A percentile compares a stretch with the other conserved stretches of the same genome.
Evolutionary conservation across 2,113 vertebrate species (phyloP).

Genomic region (Plotosus lineatus): DNA sequence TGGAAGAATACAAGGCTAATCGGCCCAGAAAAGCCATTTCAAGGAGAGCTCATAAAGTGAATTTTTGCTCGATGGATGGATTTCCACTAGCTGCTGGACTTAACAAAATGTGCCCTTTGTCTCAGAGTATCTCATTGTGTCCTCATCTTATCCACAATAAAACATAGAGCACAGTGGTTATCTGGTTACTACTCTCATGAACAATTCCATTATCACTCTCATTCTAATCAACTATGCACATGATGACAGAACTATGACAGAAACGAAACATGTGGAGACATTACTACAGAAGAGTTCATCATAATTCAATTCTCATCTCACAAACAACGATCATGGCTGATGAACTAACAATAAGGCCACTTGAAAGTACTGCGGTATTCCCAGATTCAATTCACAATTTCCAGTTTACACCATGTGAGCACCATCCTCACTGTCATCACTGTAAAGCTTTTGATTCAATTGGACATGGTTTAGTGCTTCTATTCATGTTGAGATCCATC

Average conservation of each 20-base stretch:
- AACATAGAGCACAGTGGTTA: background rate
- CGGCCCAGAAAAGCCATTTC: too few relatives aligned
- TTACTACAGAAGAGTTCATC: background rate
- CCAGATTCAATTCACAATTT: background rate
- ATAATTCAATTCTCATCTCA: background rate
- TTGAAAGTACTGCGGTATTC: background rate
- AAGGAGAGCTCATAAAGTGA: too few relatives aligned
- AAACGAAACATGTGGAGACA: background rate
- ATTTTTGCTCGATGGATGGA: too few relatives aligned
- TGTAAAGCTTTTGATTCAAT: constrained; percentile 1
- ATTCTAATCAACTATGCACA: background rate
- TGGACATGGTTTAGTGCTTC: background rate
- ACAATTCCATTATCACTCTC: background rate
- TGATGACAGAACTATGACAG: background rate
- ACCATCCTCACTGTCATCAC: background rate
- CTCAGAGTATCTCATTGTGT: background rate
- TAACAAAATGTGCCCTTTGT: background rate
- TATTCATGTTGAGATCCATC: background rate
- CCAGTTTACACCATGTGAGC: background rate
- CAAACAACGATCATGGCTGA: background rate
- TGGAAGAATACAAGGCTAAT: too few relatives aligned
- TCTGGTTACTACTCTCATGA: background rate
- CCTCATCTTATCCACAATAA: background rate
- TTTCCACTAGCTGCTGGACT: background rate
- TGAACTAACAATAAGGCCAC: background rate